Percentiles rank a stretch among this genome's conserved stretches.
These are phyloP conservation scores for Lasioglossum marginatum DNA, from an alignment of 2,888 invertebrate species.

Conservation along the genomic window DNA sequence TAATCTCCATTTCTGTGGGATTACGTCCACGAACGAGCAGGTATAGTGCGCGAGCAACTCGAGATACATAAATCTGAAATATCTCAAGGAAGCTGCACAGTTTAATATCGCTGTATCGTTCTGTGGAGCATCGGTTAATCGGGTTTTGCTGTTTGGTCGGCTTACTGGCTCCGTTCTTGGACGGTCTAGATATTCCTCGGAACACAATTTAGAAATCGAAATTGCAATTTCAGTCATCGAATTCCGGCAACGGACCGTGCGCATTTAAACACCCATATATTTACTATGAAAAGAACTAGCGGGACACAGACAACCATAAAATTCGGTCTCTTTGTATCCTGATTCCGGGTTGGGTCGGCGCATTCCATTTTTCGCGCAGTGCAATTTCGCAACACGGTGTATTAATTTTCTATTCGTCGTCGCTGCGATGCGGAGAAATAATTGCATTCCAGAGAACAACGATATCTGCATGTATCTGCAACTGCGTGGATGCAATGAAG, in stretches of 20 bases:
- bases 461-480: too few relatives aligned
- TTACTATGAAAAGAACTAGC: neutral
- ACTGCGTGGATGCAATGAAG: too few relatives aligned
- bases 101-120: slow-evolving; percentile 22
- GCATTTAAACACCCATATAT: neutral
- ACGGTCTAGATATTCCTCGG: neutral
- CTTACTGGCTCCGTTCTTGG: neutral
- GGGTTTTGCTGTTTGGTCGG: neutral
- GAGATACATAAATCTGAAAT: slow-evolving; percentile 44
- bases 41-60: neutral
- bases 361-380: neutral
- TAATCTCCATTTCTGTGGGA: slow-evolving; percentile 51
- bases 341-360: neutral
- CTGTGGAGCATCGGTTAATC: neutral
- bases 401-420: neutral
- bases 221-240: neutral
- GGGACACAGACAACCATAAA: neutral
- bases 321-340: neutral
- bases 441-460: slow-evolving; percentile 20
- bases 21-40: slow-evolving; percentile 23
- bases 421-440: slow-evolving; percentile 5
- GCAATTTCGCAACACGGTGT: neutral
- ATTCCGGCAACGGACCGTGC: too few relatives aligned
- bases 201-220: neutral
- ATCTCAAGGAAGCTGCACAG: slow-evolving; percentile 19